Conservation (phyloP, 2,797 vertebrate species). For the Rhincodon typus region DNA sequence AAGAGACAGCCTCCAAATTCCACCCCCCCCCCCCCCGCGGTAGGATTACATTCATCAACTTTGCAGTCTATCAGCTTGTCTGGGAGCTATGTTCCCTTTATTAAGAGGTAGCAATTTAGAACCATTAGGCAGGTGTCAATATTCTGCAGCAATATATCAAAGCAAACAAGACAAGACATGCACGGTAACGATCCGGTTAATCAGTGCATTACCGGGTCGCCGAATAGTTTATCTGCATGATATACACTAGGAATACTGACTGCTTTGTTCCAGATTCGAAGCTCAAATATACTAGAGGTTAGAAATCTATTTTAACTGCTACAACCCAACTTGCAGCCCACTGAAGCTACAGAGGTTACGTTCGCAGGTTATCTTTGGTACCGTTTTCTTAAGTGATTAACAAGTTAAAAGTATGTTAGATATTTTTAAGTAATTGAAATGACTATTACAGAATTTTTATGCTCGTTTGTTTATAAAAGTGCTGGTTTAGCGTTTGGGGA, state of each 20-base stretch:
- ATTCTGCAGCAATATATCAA: conserved; percentile 58
- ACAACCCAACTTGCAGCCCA: background rate
- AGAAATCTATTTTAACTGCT: background rate
- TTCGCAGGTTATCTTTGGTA: background rate
- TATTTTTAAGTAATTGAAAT: no score
- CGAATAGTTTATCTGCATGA: background rate
- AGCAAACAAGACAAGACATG: conserved; percentile 53
- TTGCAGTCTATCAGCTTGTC: conserved; percentile 52
- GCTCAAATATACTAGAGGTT: background rate
- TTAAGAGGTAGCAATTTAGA: conserved; percentile 69
- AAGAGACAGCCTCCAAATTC: conserved; percentile 77
- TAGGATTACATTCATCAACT: conserved; percentile 70
- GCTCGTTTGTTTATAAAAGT: background rate
- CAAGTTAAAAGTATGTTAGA: background rate
- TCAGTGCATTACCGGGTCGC: background rate
- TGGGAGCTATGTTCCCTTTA: conserved; percentile 60
- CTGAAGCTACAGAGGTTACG: background rate
- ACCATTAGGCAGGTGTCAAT: conserved; percentile 83
- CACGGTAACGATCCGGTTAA: background rate
- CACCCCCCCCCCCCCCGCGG: conserved; percentile 56
- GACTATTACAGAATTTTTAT: background rate
- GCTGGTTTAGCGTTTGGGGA: background rate
- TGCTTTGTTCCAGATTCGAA: background rate
- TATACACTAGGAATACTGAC: background rate
- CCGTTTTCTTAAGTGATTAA: background rate